These are phyloP conservation scores for Pantherophis alleghaniensis DNA, from an alignment of 2,797 vertebrate genomes.

Conservation along the genomic window DNA sequence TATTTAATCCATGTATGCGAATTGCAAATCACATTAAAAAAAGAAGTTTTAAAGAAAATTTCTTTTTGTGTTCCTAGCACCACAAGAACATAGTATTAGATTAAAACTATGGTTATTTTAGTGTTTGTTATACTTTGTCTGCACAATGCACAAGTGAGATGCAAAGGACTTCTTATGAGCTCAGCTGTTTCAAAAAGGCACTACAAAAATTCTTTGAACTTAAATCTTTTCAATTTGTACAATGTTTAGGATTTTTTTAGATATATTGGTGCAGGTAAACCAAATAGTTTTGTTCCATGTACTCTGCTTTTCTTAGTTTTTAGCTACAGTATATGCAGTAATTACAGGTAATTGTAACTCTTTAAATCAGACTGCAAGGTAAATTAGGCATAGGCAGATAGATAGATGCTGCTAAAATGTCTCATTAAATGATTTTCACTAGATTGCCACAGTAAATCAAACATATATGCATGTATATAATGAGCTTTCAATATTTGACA, in stretches of 20 bases:
- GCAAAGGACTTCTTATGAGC: not conserved
- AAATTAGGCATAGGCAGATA: conserved; percentile 3
- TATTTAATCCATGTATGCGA: not conserved
- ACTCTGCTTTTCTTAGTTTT: not conserved
- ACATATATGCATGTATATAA: not conserved
- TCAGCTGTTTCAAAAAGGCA: not conserved
- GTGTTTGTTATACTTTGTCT: not conserved
- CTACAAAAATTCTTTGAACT: not conserved
- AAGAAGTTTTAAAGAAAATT: not conserved
- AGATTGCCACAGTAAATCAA: not conserved
- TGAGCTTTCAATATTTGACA: not conserved
- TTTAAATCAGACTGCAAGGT: not conserved
- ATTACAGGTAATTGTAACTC: not conserved
- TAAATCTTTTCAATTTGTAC: not conserved
- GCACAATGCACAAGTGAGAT: not conserved
- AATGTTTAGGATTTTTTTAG: too few relatives aligned
- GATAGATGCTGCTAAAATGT: not conserved
- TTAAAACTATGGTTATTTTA: not conserved
- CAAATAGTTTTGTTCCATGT: not conserved
- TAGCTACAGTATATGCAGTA: not conserved
- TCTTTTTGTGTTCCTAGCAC: not conserved
- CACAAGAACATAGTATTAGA: not conserved
- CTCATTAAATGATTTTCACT: not conserved
- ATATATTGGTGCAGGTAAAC: not conserved
- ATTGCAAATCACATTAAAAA: conserved; percentile 24